phyloP scores from a whole-genome alignment of 1,140 invertebrate genomes.

The Neuroterus valhalla region DNA sequence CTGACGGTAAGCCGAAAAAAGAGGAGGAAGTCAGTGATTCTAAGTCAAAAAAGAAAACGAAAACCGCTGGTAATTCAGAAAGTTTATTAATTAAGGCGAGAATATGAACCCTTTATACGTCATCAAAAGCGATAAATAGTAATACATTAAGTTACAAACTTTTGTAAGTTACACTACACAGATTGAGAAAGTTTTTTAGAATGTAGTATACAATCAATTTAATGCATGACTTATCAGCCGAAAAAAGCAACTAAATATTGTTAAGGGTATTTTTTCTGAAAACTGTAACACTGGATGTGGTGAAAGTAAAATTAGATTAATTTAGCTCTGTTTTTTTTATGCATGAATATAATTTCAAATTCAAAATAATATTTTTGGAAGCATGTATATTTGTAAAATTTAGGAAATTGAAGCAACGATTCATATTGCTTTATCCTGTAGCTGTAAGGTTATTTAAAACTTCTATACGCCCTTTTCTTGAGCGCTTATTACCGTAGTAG shows the following conservation, averaged over 20 bases:
- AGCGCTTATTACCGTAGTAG: background rate
- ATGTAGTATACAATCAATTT: background rate
- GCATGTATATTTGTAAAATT: no score
- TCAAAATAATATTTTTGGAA: no score
- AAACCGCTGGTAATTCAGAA: conserved; percentile 20
- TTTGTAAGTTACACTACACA: background rate
- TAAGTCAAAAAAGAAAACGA: conserved; percentile 25
- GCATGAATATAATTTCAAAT: no score
- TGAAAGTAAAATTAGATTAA: no score
- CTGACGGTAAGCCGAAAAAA: conserved; percentile 4
- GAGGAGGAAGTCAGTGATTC: conserved; percentile 25
- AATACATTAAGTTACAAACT: background rate
- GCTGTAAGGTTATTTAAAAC: no score
- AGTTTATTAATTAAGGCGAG: background rate
- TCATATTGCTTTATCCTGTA: no score
- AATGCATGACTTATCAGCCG: background rate
- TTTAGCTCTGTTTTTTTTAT: no score
- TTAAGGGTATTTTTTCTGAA: no score
- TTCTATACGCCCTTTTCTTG: no score
- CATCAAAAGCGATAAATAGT: background rate
- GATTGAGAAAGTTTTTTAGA: background rate
- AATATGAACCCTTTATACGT: conserved; percentile 17
- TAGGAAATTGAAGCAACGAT: no score
- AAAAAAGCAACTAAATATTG: no score
- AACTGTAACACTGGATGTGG: no score